These are phyloP conservation scores for Aphelinus atriplicis DNA, from an alignment of 1,140 invertebrate genomes.

Conservation along the genomic window DNA sequence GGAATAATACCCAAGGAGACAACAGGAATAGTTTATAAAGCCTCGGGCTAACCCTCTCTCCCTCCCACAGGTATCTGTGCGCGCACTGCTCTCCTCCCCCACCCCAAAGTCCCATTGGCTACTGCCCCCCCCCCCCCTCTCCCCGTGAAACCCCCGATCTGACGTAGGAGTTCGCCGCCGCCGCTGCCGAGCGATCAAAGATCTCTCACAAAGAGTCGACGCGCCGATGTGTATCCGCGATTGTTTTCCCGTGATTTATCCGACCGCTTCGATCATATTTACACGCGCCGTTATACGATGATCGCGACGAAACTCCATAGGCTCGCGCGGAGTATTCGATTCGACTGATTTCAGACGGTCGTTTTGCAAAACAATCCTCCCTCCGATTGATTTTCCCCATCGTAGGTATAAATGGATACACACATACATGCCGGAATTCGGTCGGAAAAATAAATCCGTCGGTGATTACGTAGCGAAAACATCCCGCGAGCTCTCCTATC, in stretches of 20 bases:
- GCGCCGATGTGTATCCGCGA: slow-evolving; percentile 13
- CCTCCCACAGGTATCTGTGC: slow-evolving; percentile 12
- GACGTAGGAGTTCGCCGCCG: not conserved
- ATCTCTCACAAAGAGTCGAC: slow-evolving; percentile 30
- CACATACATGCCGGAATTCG: too few relatives aligned
- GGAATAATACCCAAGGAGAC: slow-evolving; percentile 66
- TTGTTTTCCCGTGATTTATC: slow-evolving; percentile 22
- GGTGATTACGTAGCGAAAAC: too few relatives aligned
- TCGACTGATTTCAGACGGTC: too few relatives aligned
- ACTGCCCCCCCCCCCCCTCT: not conserved
- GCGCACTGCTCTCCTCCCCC: slow-evolving; percentile 7
- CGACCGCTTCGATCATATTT: not conserved
- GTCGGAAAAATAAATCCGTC: too few relatives aligned
- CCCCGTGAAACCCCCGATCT: slow-evolving; percentile 1
- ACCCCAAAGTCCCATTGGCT: slow-evolving; percentile 20
- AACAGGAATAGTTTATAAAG: slow-evolving; percentile 68
- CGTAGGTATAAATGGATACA: too few relatives aligned
- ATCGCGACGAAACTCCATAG: too few relatives aligned
- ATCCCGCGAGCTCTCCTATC: too few relatives aligned
- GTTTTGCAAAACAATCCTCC: too few relatives aligned
- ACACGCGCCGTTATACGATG: too few relatives aligned
- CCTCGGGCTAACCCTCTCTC: slow-evolving; percentile 44
- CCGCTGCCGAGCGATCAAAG: slow-evolving; percentile 2
- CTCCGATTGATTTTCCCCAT: too few relatives aligned
- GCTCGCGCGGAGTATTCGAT: too few relatives aligned